These are phyloP conservation scores for Hippocampus zosterae DNA, from an alignment of 2,113 vertebrate species.

Conservation along the genomic window DNA sequence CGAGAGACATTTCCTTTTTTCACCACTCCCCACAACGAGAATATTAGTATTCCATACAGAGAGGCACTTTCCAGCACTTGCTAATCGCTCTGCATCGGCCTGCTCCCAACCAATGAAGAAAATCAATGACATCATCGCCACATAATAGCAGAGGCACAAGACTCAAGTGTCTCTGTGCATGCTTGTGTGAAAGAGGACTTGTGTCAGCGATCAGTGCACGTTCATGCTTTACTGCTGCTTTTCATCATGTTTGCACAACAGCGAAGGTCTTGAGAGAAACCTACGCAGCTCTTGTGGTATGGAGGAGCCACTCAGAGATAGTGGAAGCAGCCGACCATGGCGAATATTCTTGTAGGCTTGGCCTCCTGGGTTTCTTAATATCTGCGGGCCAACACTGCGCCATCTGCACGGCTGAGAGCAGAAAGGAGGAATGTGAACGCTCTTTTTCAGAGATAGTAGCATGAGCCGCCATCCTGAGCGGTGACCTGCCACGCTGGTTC, in stretches of 20 bases:
- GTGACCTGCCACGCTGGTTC: conserved; percentile 58
- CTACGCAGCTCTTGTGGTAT: conserved; percentile 25
- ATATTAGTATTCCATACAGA: conserved; percentile 75
- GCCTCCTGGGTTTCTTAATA: conserved; percentile 68
- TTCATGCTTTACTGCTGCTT: conserved; percentile 33
- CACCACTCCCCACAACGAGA: conserved; percentile 59
- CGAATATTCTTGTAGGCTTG: conserved; percentile 37
- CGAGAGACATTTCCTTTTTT: conserved; percentile 61
- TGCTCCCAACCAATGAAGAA: conserved; percentile 60
- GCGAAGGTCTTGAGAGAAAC: conserved; percentile 38
- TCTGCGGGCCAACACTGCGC: conserved; percentile 66
- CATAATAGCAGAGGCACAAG: conserved; percentile 71
- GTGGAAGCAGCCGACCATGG: conserved; percentile 37
- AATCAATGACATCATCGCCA: conserved; percentile 78
- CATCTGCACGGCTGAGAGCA: conserved; percentile 64
- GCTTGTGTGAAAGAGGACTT: conserved; percentile 29
- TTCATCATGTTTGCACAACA: conserved; percentile 37
- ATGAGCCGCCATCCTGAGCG: conserved; percentile 51
- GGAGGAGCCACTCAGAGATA: conserved; percentile 33
- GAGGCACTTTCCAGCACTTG: conserved; percentile 69
- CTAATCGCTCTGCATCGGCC: conserved; percentile 58
- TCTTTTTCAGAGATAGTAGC: conserved; percentile 35
- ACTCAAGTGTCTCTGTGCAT: conserved; percentile 33
- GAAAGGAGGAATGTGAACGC: conserved; percentile 24
- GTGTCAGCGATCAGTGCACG: conserved; percentile 3